Conservation (phyloP, 2,797 vertebrate genomes). For the Poeciliopsis gracilis region DNA sequence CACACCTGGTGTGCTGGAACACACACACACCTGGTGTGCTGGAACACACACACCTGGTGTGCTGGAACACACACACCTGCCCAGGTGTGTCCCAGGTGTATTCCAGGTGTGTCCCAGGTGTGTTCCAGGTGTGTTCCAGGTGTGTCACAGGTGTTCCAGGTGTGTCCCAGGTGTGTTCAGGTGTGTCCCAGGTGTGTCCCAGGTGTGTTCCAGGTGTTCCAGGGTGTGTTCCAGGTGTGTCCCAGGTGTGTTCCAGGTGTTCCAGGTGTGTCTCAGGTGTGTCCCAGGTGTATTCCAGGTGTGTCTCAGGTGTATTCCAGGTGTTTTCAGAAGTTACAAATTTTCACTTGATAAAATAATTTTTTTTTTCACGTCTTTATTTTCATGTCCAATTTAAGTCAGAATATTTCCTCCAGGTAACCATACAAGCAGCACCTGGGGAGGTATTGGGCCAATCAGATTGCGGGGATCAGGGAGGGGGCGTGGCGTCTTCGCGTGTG, state of each 20-base stretch:
- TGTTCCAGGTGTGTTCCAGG: background rate
- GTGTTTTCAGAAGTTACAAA: background rate
- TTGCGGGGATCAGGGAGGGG: slow-evolving; percentile 1
- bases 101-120: too few species aligned
- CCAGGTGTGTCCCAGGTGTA: background rate
- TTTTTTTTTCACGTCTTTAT: background rate
- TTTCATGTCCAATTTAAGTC: background rate
- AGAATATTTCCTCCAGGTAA: background rate
- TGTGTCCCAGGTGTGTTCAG: background rate
- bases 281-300: background rate
- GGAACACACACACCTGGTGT: too few species aligned
- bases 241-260: background rate
- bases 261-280: background rate
- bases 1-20: too few species aligned
- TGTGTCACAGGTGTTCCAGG: too few species aligned
- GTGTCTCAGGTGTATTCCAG: background rate
- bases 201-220: background rate
- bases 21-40: too few species aligned
- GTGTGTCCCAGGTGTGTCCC: too few species aligned
- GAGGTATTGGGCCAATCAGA: slow-evolving; percentile 12
- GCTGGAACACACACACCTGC: too few species aligned
- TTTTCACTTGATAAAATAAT: background rate
- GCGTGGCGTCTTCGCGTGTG: slow-evolving; percentile 73
- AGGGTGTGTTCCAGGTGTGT: too few species aligned
- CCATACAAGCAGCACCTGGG: background rate